Percentiles rank a stretch among this genome's conserved stretches.
Evolutionary conservation across 2,113 vertebrate genomes (phyloP).

Genomic region (Podarcis cretensis): DNA sequence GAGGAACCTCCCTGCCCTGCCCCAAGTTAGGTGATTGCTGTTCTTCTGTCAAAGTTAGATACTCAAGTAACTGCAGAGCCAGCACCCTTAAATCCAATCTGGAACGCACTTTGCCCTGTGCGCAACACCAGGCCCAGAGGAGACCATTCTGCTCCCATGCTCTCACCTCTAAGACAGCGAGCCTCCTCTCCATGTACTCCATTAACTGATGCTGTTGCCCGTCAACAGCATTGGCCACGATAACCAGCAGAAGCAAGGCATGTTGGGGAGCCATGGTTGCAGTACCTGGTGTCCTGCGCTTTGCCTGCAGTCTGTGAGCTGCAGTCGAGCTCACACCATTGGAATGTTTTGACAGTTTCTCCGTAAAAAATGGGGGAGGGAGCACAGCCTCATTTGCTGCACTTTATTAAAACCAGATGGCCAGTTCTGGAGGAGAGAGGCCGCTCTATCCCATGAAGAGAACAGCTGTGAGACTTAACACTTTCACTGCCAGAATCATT

Average conservation of each 20-base stretch:
- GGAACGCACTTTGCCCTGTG: not conserved
- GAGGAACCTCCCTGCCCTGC: not conserved
- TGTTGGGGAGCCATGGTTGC: constrained; percentile 56
- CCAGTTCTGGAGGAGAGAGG: constrained; percentile 47
- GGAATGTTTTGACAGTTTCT: constrained; percentile 77
- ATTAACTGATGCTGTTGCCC: constrained; percentile 80
- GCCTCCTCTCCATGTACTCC: constrained; percentile 82
- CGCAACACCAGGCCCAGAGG: too few relatives aligned
- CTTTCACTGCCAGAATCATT: constrained; percentile 41
- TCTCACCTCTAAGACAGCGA: constrained; percentile 79
- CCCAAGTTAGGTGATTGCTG: not conserved
- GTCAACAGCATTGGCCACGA: constrained; percentile 46
- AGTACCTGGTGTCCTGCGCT: constrained; percentile 13
- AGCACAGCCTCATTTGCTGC: constrained; percentile 47
- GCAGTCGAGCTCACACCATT: constrained; percentile 77
- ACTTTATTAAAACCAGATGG: constrained; percentile 82
- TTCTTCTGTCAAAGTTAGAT: not conserved
- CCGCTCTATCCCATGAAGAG: constrained; percentile 34
- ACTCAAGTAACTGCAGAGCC: not conserved
- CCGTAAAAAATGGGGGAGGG: constrained; percentile 21
- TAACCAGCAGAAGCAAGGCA: constrained; percentile 70
- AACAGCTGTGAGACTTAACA: constrained; percentile 64
- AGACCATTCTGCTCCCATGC: not conserved
- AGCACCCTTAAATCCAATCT: not conserved
- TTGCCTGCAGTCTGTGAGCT: not conserved